Percentiles rank a stretch among this genome's conserved stretches.
Conservation (phyloP, 92 coral and sea anemone species). For the Heliopora coerulea region DNA sequence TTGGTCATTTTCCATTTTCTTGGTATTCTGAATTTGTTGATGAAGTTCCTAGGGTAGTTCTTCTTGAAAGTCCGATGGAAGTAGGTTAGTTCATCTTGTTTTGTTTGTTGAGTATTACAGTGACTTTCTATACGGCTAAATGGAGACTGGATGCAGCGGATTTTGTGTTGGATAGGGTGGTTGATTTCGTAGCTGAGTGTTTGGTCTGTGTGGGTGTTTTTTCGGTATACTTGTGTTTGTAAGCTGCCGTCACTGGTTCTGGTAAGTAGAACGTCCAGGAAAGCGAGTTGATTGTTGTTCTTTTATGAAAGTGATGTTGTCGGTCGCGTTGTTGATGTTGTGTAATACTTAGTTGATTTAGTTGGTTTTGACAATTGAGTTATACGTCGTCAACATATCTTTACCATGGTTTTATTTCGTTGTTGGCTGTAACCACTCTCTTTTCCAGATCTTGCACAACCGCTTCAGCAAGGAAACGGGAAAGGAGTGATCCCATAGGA, state of each 20-base stretch:
- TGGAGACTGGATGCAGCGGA: slow-evolving; percentile 14
- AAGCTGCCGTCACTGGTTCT: not conserved
- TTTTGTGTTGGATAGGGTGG: slow-evolving; percentile 27
- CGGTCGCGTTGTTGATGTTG: not conserved
- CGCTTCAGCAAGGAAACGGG: slow-evolving; percentile 41
- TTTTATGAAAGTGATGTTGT: not conserved
- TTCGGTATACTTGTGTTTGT: too few species aligned
- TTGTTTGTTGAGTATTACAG: too few species aligned
- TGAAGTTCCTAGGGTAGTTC: too few species aligned
- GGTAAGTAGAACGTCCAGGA: not conserved
- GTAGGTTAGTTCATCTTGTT: too few species aligned
- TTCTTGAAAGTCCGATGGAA: too few species aligned
- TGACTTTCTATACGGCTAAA: slow-evolving; percentile 13
- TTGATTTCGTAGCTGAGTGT: not conserved
- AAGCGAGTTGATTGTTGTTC: not conserved
- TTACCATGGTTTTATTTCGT: slow-evolving; percentile 10
- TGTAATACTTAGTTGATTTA: not conserved
- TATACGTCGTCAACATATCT: slow-evolving; percentile 42
- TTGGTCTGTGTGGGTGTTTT: too few species aligned
- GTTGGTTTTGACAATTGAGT: not conserved
- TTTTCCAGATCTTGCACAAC: slow-evolving; percentile 43
- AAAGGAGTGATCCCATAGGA: slow-evolving; percentile 40
- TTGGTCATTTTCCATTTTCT: too few species aligned
- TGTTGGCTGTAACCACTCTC: slow-evolving; percentile 19
- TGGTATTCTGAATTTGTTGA: too few species aligned